Evolutionary conservation across 2,888 invertebrate species (phyloP).

Genomic region (Frankliniella fusca): DNA sequence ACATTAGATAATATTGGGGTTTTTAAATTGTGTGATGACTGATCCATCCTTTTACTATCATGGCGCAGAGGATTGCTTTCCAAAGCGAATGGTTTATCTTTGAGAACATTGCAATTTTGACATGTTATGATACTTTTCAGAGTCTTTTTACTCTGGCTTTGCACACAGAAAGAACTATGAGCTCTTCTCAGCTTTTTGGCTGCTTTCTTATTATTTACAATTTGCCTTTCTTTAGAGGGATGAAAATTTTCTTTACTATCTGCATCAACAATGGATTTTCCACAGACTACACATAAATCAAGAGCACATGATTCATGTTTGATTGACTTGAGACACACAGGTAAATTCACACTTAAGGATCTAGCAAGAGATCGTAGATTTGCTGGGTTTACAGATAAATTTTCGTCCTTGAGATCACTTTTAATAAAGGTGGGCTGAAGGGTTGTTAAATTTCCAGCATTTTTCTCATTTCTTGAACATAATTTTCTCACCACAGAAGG

Average conservation of each 20-base stretch:
- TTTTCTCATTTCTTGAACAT: background rate
- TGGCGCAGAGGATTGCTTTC: background rate
- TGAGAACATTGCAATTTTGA: background rate
- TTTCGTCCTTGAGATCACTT: background rate
- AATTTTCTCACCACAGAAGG: background rate
- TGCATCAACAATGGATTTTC: background rate
- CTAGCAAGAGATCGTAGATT: background rate
- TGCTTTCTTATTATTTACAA: background rate
- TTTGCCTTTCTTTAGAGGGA: background rate
- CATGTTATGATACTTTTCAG: background rate
- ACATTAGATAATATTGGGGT: constrained; percentile 43
- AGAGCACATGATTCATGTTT: background rate
- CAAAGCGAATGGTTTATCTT: constrained; percentile 42
- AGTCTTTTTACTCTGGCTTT: background rate
- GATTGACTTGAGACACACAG: background rate
- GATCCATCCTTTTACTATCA: too few species aligned
- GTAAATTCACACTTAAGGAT: constrained; percentile 5
- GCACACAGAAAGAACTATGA: background rate
- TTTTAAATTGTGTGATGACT: too few species aligned
- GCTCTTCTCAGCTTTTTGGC: background rate
- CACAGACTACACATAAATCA: background rate
- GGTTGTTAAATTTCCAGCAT: background rate
- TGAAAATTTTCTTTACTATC: constrained; percentile 10
- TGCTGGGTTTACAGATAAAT: background rate
- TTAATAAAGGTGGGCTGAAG: background rate